These are phyloP conservation scores for Pelecanoides urinatrix DNA, from an alignment of 2,113 vertebrate genomes.

Conservation along the genomic window DNA sequence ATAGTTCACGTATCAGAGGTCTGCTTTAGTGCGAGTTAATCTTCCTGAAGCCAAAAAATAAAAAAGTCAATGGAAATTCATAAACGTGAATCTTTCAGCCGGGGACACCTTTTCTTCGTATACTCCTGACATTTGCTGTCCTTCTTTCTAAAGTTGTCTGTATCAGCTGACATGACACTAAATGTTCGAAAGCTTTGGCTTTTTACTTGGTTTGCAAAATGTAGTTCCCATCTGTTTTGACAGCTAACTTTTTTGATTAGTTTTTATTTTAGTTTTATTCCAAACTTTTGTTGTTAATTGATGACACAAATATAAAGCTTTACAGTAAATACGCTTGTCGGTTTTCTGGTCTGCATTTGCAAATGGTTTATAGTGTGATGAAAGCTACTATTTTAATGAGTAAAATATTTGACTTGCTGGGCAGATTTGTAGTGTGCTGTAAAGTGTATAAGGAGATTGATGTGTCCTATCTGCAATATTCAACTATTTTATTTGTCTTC, in stretches of 20 bases:
- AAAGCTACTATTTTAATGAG: slow-evolving; percentile 28
- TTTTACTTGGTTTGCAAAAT: slow-evolving; percentile 52
- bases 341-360: slow-evolving; percentile 33
- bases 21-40: slow-evolving; percentile 28
- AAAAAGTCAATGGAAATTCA: background rate
- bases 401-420: slow-evolving; percentile 1
- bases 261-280: slow-evolving; percentile 48
- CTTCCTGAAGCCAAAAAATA: background rate
- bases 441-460: background rate
- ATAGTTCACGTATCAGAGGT: background rate
- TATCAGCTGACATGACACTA: slow-evolving; percentile 4
- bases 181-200: slow-evolving; percentile 19
- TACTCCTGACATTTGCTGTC: background rate
- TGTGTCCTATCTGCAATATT: background rate
- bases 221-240: slow-evolving; percentile 61
- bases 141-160: slow-evolving; percentile 4
- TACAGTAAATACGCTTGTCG: slow-evolving; percentile 9
- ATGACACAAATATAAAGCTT: slow-evolving; percentile 48
- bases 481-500: background rate
- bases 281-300: slow-evolving; percentile 55
- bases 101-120: background rate
- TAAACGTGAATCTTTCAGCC: background rate
- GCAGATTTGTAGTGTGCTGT: slow-evolving; percentile 29
- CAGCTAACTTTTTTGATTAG: slow-evolving; percentile 50
- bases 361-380: slow-evolving; percentile 28